Evolutionary conservation across 2,797 vertebrate species (phyloP).

Genomic region (Pantherophis vulpinus): DNA sequence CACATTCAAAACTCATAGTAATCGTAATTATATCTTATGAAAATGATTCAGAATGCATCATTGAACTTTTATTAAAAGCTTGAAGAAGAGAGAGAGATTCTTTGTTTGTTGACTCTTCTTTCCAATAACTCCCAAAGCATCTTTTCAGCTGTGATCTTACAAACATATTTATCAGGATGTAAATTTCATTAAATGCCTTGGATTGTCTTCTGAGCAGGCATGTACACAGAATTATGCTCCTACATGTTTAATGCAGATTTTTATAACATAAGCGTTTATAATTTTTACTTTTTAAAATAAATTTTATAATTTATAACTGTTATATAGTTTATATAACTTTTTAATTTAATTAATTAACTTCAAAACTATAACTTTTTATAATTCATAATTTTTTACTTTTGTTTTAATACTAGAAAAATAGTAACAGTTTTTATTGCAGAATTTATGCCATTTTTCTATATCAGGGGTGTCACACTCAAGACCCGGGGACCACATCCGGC

Average conservation of each 20-base stretch:
- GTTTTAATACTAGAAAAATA: not conserved
- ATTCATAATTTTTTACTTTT: not conserved
- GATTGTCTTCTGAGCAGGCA: not conserved
- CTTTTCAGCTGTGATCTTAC: not conserved
- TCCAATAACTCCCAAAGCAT: not conserved
- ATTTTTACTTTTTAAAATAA: no score
- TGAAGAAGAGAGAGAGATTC: not conserved
- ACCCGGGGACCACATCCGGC: no score
- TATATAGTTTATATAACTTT: not conserved
- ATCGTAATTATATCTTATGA: not conserved
- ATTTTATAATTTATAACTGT: no score
- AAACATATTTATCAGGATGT: not conserved
- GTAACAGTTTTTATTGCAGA: not conserved
- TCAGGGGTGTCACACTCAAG: no score
- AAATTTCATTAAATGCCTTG: not conserved
- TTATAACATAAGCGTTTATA: not conserved
- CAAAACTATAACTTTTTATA: not conserved
- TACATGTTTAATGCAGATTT: not conserved
- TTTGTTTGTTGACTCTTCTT: not conserved
- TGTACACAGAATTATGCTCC: not conserved
- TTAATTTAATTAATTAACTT: not conserved
- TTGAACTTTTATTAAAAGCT: not conserved
- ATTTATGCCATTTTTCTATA: not conserved
- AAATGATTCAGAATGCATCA: not conserved
- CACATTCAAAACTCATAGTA: constrained; percentile 1